Evolutionary conservation across 1,140 invertebrate species (phyloP).

Genomic region (Cataglyphis hispanica): DNA sequence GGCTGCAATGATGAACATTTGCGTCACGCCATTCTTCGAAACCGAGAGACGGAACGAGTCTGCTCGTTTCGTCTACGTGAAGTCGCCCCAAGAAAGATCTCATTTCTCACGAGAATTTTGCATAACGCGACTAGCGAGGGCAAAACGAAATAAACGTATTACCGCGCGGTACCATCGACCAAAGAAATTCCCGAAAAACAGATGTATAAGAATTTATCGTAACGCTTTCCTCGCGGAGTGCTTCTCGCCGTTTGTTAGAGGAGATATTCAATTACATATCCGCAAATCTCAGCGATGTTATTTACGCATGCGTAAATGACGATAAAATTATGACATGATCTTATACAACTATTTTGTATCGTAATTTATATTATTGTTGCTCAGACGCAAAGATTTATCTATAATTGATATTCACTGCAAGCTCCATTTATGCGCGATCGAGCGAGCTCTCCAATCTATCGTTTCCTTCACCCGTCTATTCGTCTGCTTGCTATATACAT

Average conservation of each 20-base stretch:
- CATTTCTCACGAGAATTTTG: conserved; percentile 65
- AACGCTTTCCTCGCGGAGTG: neutral
- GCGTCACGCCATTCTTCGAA: conserved; percentile 65
- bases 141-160: conserved; percentile 41
- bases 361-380: neutral
- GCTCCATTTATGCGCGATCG: conserved; percentile 11
- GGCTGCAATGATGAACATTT: conserved; percentile 73
- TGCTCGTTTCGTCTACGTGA: conserved; percentile 19
- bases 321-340: neutral
- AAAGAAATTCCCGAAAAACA: neutral
- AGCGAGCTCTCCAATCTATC: conserved; percentile 50
- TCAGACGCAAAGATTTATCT: conserved; percentile 16
- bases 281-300: conserved; percentile 30
- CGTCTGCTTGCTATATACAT: conserved; percentile 26
- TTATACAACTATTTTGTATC: no score
- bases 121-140: conserved; percentile 56
- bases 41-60: conserved; percentile 52
- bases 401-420: conserved; percentile 15
- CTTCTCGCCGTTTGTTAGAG: conserved; percentile 22
- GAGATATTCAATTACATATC: conserved; percentile 27
- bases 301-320: conserved; percentile 15
- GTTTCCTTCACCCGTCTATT: conserved; percentile 44
- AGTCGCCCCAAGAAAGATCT: conserved; percentile 22
- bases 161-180: neutral
- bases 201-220: conserved; percentile 13